phyloP scores from a whole-genome alignment of 2,113 vertebrate genomes.

The Pterocles gutturalis region DNA sequence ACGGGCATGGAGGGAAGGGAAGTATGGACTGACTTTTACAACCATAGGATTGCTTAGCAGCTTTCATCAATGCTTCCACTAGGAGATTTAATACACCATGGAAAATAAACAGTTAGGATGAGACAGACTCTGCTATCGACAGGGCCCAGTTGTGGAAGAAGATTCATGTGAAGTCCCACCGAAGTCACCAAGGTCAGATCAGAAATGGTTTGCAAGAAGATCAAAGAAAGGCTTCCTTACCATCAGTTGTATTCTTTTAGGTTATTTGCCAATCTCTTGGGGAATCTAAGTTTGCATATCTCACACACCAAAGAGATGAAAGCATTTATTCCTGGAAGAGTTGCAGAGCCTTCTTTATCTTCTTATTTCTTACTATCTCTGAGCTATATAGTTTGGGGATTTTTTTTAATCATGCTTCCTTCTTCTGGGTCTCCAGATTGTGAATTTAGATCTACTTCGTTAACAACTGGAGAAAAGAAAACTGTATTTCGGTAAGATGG shows the following conservation, averaged over 20 bases:
- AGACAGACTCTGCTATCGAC: not conserved
- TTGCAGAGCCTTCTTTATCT: not conserved
- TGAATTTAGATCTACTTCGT: not conserved
- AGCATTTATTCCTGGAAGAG: slow-evolving; percentile 1
- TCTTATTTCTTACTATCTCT: not conserved
- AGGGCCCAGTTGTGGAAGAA: not conserved
- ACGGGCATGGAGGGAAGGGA: not conserved
- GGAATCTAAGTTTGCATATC: not conserved
- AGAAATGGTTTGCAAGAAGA: not conserved
- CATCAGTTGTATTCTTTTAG: not conserved
- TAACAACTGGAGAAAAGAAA: not conserved
- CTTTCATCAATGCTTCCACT: not conserved
- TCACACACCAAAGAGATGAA: not conserved
- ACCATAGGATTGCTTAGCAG: not conserved
- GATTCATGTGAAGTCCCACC: not conserved
- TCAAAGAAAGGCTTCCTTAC: not conserved
- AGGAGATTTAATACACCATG: not conserved
- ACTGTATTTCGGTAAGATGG: not conserved
- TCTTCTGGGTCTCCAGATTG: not conserved
- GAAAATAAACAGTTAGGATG: slow-evolving; percentile 13
- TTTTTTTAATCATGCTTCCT: not conserved
- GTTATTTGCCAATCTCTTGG: not conserved
- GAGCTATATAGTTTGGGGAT: not conserved
- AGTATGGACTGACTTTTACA: not conserved
- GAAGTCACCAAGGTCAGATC: not conserved